Evolutionary conservation across 2,113 vertebrate species (phyloP).

Genomic region (Suricata suricatta): DNA sequence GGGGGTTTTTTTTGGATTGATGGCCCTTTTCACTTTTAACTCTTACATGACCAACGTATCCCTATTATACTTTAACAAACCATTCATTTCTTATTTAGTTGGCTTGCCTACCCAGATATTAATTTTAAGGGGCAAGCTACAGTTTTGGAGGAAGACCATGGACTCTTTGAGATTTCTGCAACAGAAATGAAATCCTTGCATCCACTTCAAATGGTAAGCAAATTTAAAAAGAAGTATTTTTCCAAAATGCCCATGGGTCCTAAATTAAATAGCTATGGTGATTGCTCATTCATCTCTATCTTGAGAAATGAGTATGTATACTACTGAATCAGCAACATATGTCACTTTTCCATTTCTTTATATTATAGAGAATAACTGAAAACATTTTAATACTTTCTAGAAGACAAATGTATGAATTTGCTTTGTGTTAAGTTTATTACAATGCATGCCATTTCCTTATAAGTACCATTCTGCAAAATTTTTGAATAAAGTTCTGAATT

Average conservation of each 20-base stretch:
- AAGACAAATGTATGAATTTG: conserved; percentile 28
- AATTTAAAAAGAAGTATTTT: conserved; percentile 5
- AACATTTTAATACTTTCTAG: background rate
- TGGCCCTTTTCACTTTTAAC: background rate
- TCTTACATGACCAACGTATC: background rate
- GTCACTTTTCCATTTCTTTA: background rate
- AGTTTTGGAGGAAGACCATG: conserved; percentile 85
- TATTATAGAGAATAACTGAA: background rate
- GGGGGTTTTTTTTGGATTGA: background rate
- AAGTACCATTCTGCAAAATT: background rate
- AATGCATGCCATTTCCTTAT: background rate
- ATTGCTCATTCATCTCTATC: background rate
- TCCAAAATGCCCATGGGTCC: background rate
- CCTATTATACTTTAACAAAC: conserved; percentile 37
- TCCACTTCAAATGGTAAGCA: conserved; percentile 90
- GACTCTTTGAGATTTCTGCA: conserved; percentile 81
- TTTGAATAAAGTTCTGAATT: conserved; percentile 24
- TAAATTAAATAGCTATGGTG: background rate
- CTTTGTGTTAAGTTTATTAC: background rate
- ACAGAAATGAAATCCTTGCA: conserved; percentile 87
- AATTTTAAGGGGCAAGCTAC: conserved; percentile 88
- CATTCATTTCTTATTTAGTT: conserved; percentile 83
- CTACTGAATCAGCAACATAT: background rate
- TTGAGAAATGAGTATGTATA: background rate
- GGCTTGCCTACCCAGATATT: conserved; percentile 89